Evolutionary conservation across 2,113 vertebrate species (phyloP), one percentile per base, ranked within the genome.

Genomic region (Glareola pratincola): DNA sequence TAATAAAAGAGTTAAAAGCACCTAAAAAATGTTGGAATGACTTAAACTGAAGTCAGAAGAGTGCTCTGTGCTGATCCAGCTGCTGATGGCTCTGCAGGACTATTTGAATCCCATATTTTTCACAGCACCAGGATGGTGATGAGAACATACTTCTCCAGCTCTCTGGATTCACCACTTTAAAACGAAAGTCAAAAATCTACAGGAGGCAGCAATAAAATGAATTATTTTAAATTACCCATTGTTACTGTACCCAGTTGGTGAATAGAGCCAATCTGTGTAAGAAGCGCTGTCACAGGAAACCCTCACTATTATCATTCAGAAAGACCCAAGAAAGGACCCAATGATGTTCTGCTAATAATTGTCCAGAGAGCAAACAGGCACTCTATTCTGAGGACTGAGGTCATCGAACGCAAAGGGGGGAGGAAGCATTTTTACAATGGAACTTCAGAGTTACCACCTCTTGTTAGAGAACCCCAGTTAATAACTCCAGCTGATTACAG

Each of bases 161-260:
- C 74, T 95, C 86, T 59, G 82, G 86, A 95, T 91, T 96, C 93
- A 90, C 73, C 85, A 59, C 77, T 95, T 92, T 17, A 80, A 96
- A 97, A 92, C 74, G 77, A 68, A 97, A 96, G 97, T 93, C 92
- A 92, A 81, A 95, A 96, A 91, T 85, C 96, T 82, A 92, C 94
- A 83, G 97, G 97, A 96, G 95, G 86, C 63, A 77, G 91, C 91
- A 90, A 90, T 90, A 97, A 97, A 97, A 95, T 71, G 95, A 95
- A 95, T 97, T 96, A 96, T 95, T 97, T 97, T 85, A 97, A 96
- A 97, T 95, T 95, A 91, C 92, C 91, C 60, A 97, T 97, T 97
- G 97, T 97, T 92, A 95, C 84, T 36, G 84, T 92, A 95, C 74
- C 89, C 48, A 9, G 74, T 41, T 62, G 84, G 95, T 96, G 94